These are phyloP conservation scores for Coregonus ussuriensis DNA, from an alignment of 2,797 vertebrate genomes.

Conservation along the genomic window DNA sequence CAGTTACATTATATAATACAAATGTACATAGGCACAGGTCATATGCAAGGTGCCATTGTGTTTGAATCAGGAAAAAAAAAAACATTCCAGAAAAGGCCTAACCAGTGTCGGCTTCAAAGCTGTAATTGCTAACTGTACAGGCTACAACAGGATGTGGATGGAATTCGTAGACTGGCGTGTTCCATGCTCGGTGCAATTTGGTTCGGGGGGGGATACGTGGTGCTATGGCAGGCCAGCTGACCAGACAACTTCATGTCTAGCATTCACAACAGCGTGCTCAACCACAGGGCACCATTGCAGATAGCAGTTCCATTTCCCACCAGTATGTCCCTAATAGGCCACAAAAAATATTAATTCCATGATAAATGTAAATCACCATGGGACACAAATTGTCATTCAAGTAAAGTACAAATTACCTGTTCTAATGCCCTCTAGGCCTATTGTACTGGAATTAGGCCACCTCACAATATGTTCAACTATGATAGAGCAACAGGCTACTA, in stretches of 20 bases:
- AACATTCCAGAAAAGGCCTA: conserved; percentile 14
- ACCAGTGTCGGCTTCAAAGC: conserved; percentile 48
- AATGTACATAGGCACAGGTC: conserved; percentile 5
- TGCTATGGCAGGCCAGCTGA: conserved; percentile 24
- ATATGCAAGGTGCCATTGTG: neutral
- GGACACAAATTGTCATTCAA: neutral
- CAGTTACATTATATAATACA: neutral
- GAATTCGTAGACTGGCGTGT: conserved; percentile 68
- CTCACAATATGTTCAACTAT: conserved; percentile 8
- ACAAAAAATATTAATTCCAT: neutral
- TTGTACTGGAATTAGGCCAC: conserved; percentile 1
- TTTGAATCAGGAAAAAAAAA: conserved; percentile 16
- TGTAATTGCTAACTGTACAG: conserved; percentile 68
- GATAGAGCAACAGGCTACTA: neutral
- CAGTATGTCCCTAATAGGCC: neutral
- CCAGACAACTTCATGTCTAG: neutral
- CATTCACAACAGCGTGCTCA: neutral
- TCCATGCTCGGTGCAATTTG: conserved; percentile 20
- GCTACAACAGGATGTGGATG: conserved; percentile 77
- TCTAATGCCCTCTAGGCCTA: neutral
- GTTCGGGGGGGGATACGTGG: conserved; percentile 27
- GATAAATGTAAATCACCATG: neutral
- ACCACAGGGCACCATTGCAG: neutral
- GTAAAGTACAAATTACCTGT: neutral
- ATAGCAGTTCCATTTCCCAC: neutral